Conservation (phyloP, 1,140 invertebrate genomes). For the Pseudomyrmex gracilis region DNA sequence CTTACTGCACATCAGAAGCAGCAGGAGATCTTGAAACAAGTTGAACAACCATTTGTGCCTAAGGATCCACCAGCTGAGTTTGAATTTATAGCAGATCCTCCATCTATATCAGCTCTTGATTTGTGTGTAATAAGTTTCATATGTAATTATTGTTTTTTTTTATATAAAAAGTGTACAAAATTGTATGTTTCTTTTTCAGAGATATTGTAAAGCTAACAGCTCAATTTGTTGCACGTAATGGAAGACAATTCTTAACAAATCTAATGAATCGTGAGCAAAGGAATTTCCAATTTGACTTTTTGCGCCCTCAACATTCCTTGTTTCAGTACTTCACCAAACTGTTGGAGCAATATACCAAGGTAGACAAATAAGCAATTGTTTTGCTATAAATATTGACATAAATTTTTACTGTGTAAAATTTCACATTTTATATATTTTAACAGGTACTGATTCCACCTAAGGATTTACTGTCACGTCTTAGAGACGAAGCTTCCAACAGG, state of each 20-base stretch:
- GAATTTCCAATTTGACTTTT: slow-evolving; percentile 99
- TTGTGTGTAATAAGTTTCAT: slow-evolving; percentile 87
- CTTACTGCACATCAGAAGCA: slow-evolving; percentile 93
- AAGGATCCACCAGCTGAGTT: slow-evolving; percentile 98
- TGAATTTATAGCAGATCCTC: slow-evolving; percentile 99
- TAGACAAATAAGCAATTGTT: slow-evolving; percentile 76
- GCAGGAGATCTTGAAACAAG: slow-evolving; percentile 95
- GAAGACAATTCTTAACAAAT: slow-evolving; percentile 98
- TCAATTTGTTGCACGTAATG: slow-evolving; percentile 99
- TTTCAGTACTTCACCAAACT: slow-evolving; percentile 99
- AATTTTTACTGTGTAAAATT: slow-evolving; percentile 27
- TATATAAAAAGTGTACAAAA: background rate
- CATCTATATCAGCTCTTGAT: slow-evolving; percentile 99
- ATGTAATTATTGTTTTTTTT: background rate
- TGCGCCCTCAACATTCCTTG: slow-evolving; percentile 98
- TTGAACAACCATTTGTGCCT: slow-evolving; percentile 95
- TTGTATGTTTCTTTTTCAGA: slow-evolving; percentile 85
- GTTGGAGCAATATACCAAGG: slow-evolving; percentile 99
- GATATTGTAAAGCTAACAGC: slow-evolving; percentile 99
- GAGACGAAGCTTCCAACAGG: slow-evolving; percentile 91
- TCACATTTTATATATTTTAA: slow-evolving; percentile 16
- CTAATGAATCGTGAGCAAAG: slow-evolving; percentile 99
- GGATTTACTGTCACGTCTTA: slow-evolving; percentile 93
- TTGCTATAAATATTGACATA: background rate
- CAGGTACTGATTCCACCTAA: slow-evolving; percentile 96